These are phyloP conservation scores for Neolamprologus sp. DNA, from an alignment of 2,113 vertebrate species.

Conservation along the genomic window DNA sequence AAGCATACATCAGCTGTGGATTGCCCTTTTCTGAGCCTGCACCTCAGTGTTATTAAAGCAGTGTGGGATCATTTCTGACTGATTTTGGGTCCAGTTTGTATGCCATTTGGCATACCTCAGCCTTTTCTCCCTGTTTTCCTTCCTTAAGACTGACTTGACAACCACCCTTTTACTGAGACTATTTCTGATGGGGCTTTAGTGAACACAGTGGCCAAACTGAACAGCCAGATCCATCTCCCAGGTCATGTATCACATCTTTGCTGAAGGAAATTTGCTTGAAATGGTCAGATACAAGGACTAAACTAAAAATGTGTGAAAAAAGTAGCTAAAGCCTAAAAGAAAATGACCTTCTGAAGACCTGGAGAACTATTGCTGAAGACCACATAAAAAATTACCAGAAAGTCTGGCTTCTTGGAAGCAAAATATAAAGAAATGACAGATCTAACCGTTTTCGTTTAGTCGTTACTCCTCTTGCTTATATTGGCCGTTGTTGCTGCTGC, in stretches of 20 bases:
- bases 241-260: not conserved
- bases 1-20: not conserved
- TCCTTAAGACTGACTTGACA: not conserved
- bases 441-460: not conserved
- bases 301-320: not conserved
- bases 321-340: not conserved
- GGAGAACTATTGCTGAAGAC: not conserved
- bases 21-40: not conserved
- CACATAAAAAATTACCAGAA: not conserved
- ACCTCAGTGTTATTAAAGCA: not conserved
- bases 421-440: not conserved
- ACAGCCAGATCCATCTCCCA: not conserved
- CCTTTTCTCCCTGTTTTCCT: not conserved
- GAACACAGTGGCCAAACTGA: not conserved
- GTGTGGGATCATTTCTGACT: not conserved
- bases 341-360: not conserved
- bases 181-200: not conserved
- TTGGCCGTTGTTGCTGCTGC: not conserved
- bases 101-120: not conserved
- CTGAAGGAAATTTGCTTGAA: not conserved
- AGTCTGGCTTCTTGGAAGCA: not conserved
- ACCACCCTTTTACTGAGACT: not conserved
- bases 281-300: not conserved
- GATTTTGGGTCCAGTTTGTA: not conserved
- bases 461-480: not conserved